A percentile compares a stretch with the other conserved stretches of the same genome.
Conservation (phyloP, 2,113 vertebrate genomes). For the Grallaria varia region DNA sequence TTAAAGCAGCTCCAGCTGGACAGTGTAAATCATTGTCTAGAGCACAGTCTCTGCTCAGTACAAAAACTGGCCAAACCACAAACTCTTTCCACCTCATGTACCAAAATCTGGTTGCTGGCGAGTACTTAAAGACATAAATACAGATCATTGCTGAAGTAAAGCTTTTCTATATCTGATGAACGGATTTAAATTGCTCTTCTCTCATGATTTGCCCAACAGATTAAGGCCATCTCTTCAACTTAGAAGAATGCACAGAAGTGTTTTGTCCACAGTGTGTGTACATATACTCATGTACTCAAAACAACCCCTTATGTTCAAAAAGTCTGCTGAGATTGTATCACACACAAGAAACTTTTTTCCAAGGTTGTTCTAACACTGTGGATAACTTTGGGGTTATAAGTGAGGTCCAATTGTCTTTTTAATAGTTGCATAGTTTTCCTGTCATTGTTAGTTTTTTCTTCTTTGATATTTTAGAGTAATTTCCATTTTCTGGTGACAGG, state of each 20-base stretch:
- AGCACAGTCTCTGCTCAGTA: neutral
- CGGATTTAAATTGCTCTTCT: neutral
- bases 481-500: neutral
- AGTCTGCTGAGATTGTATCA: neutral
- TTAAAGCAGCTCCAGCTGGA: constrained; percentile 25
- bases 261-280: neutral
- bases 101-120: neutral
- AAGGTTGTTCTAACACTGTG: neutral
- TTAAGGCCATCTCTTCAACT: neutral
- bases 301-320: neutral
- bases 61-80: neutral
- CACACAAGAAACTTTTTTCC: neutral
- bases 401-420: neutral
- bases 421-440: neutral
- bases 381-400: neutral
- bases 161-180: neutral
- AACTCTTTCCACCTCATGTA: neutral
- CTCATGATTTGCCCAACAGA: neutral
- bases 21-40: constrained; percentile 24
- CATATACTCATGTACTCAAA: neutral
- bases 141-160: neutral
- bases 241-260: neutral
- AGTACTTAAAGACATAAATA: neutral
- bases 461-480: neutral
- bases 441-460: neutral